These are phyloP conservation scores for Brachionus rotundiformis DNA, from an alignment of 1,140 invertebrate genomes.

Conservation along the genomic window DNA sequence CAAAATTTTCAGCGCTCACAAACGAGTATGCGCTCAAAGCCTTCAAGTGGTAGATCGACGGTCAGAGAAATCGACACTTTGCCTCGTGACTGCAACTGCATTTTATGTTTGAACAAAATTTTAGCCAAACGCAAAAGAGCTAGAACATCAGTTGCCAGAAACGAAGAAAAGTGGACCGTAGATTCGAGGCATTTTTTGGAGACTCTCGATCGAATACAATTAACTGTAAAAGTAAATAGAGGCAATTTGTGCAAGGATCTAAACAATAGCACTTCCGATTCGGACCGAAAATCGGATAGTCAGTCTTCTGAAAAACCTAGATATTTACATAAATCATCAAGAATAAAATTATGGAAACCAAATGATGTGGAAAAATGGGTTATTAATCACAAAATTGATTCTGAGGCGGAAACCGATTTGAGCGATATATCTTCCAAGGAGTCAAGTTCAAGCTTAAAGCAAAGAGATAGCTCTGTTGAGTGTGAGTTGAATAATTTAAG, in stretches of 20 bases:
- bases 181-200: constrained; percentile 28
- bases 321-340: constrained; percentile 27
- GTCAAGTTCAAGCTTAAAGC: constrained; percentile 24
- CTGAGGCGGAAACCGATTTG: neutral
- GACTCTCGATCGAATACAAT: neutral
- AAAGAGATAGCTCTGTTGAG: neutral
- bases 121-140: neutral
- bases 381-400: neutral
- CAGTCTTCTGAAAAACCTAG: neutral
- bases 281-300: neutral
- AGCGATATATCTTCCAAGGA: neutral
- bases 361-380: constrained; percentile 29
- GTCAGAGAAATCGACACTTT: neutral
- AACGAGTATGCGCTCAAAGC: constrained; percentile 1
- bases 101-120: constrained; percentile 40
- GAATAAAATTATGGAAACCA: constrained; percentile 43
- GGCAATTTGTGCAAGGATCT: neutral
- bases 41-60: neutral
- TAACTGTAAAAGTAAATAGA: constrained; percentile 24
- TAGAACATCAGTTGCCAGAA: neutral
- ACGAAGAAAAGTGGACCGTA: neutral
- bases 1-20: neutral
- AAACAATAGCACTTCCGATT: neutral
- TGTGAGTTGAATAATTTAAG: neutral
- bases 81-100: neutral